Conservation (phyloP, 1,140 invertebrate species). For the Panulirus ornatus region DNA sequence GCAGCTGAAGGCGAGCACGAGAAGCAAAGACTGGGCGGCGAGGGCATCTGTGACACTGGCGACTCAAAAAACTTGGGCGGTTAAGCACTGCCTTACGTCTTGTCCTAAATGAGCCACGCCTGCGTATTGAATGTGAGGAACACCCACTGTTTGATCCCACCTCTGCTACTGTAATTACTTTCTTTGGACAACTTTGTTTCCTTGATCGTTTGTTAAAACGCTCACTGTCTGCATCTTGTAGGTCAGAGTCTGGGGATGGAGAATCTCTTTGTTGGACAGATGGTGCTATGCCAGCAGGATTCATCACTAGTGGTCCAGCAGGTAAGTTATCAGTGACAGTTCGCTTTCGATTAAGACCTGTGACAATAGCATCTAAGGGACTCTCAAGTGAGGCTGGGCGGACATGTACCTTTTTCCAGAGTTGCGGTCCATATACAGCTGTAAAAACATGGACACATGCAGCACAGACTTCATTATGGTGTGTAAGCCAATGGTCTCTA, state of each 20-base stretch:
- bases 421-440: constrained; percentile 76
- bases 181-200: constrained; percentile 80
- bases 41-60: constrained; percentile 69
- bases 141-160: constrained; percentile 23
- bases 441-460: constrained; percentile 77
- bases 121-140: constrained; percentile 20
- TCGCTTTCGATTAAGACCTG: constrained; percentile 63
- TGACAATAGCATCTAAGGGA: constrained; percentile 66
- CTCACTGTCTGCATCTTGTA: constrained; percentile 71
- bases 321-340: constrained; percentile 47
- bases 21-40: constrained; percentile 70
- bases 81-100: constrained; percentile 47
- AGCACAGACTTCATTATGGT: constrained; percentile 77
- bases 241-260: constrained; percentile 64
- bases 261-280: constrained; percentile 38
- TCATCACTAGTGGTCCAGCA: constrained; percentile 10
- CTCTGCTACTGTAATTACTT: constrained; percentile 77
- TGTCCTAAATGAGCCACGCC: background rate
- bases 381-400: constrained; percentile 52
- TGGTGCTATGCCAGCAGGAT: constrained; percentile 20
- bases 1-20: constrained; percentile 65
- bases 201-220: constrained; percentile 77
- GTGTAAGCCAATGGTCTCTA: constrained; percentile 76
- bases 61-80: constrained; percentile 55
- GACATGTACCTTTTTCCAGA: constrained; percentile 72